These are phyloP conservation scores for Bucco capensis DNA, from an alignment of 2,113 vertebrate species.

Conservation along the genomic window DNA sequence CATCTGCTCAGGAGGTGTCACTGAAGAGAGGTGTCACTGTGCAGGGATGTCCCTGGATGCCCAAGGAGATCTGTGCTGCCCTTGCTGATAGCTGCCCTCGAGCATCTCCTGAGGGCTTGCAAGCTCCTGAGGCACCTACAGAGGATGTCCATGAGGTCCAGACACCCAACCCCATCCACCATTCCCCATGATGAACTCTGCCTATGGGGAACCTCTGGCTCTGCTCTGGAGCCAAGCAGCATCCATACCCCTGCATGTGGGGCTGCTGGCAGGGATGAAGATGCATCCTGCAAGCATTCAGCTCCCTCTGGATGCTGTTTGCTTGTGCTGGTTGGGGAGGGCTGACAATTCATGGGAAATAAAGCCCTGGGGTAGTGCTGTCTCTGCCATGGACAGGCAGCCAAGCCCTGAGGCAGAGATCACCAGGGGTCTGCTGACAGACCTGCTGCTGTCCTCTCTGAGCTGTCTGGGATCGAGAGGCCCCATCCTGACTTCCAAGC, in stretches of 20 bases:
- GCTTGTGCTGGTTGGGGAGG: accelerated
- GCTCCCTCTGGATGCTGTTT: not conserved
- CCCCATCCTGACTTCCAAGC: not conserved
- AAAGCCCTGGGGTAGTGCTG: accelerated
- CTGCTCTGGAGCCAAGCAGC: not conserved
- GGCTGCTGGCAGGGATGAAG: not conserved
- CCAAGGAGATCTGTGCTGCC: not conserved
- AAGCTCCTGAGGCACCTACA: not conserved
- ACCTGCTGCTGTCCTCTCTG: not conserved
- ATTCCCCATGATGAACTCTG: not conserved
- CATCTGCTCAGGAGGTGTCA: not conserved
- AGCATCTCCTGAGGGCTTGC: accelerated
- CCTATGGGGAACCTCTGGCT: not conserved
- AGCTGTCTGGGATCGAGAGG: not conserved
- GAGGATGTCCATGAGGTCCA: accelerated
- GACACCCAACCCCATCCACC: accelerated
- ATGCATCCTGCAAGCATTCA: not conserved
- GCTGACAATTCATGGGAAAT: not conserved
- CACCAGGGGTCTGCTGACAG: not conserved
- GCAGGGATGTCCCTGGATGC: accelerated
- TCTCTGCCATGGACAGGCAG: not conserved
- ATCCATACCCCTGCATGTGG: too few species aligned
- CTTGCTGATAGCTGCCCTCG: not conserved
- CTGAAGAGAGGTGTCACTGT: not conserved
- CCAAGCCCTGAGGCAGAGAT: not conserved